A percentile compares a stretch with the other conserved stretches of the same genome.
These are phyloP conservation scores for Notarius lentiginosus DNA, from an alignment of 2,113 vertebrate genomes.

Conservation along the genomic window DNA sequence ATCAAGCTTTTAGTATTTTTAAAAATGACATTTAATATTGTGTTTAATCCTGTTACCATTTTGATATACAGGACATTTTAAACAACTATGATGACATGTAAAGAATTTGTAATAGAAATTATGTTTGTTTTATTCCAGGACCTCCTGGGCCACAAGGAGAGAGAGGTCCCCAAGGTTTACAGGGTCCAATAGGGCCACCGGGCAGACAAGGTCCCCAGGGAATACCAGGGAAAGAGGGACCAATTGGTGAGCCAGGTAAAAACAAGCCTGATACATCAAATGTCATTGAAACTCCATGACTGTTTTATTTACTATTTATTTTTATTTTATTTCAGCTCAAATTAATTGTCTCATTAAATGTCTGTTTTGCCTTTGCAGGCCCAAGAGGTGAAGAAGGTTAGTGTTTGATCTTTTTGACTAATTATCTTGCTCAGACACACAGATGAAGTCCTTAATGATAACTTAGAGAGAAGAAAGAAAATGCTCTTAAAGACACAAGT, in stretches of 20 bases:
- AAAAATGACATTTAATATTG: neutral
- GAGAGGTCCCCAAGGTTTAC: conserved; percentile 71
- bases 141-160: conserved; percentile 76
- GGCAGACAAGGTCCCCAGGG: conserved; percentile 78
- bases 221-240: conserved; percentile 66
- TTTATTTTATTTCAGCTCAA: too few species aligned
- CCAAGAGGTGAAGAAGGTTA: conserved; percentile 86
- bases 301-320: neutral
- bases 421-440: neutral
- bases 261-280: too few species aligned
- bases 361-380: conserved; percentile 69
- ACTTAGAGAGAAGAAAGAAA: neutral
- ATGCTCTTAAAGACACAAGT: neutral
- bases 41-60: neutral
- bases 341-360: neutral
- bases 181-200: conserved; percentile 71
- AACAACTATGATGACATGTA: neutral
- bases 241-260: conserved; percentile 81
- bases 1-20: neutral
- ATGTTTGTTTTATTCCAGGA: conserved; percentile 60
- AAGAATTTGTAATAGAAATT: neutral
- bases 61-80: neutral
- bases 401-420: conserved; percentile 38
- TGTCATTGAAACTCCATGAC: neutral
- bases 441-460: neutral